Conservation (phyloP, 2,888 invertebrate genomes). For the Pocota personata region DNA sequence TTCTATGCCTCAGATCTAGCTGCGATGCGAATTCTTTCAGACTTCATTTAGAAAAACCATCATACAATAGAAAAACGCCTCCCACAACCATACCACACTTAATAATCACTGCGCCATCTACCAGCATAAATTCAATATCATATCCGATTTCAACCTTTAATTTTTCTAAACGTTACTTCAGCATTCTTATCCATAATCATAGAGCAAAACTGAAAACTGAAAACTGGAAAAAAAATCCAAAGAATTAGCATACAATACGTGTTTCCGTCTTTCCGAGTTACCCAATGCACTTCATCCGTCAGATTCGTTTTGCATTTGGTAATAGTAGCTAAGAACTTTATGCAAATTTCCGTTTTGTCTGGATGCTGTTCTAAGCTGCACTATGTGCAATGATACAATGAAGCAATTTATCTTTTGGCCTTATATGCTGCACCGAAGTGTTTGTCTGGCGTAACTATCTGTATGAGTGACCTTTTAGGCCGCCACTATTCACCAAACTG, state of each 20-base stretch:
- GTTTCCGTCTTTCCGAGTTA: constrained; percentile 71
- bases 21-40: neutral
- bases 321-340: constrained; percentile 65
- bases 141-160: constrained; percentile 61
- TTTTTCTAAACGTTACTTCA: constrained; percentile 63
- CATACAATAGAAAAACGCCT: constrained; percentile 6
- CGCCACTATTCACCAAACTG: neutral
- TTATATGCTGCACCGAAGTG: constrained; percentile 56
- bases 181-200: constrained; percentile 64
- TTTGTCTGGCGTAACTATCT: constrained; percentile 66
- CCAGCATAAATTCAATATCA: constrained; percentile 37
- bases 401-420: constrained; percentile 52
- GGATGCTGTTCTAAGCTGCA: constrained; percentile 50
- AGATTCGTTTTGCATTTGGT: constrained; percentile 66
- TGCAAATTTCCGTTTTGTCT: constrained; percentile 42
- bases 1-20: too few species aligned
- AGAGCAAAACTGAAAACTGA: neutral
- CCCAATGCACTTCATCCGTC: constrained; percentile 73
- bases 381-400: constrained; percentile 40
- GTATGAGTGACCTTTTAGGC: constrained; percentile 61
- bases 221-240: constrained; percentile 20
- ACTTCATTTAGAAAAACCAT: neutral
- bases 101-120: constrained; percentile 48
- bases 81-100: constrained; percentile 5
- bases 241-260: constrained; percentile 68